Conservation (phyloP, 2,888 invertebrate species). For the Orthonychiurus folsomi region DNA sequence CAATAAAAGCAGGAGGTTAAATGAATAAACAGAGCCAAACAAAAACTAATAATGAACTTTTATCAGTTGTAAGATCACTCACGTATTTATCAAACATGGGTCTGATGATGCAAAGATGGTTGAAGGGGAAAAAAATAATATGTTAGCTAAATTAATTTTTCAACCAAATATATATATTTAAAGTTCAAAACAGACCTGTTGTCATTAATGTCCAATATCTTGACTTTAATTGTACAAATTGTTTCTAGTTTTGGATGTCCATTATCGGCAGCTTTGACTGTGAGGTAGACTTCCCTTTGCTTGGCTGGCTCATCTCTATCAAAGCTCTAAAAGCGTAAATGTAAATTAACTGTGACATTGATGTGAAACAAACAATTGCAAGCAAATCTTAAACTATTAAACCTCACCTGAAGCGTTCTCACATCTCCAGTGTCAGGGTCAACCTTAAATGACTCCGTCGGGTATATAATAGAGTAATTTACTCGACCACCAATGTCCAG, state of each 20-base stretch:
- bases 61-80: conserved; percentile 44
- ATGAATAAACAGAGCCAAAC: not conserved
- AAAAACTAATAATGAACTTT: not conserved
- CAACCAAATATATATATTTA: too few relatives aligned
- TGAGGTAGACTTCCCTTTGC: conserved; percentile 70
- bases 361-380: too few relatives aligned
- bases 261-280: conserved; percentile 85
- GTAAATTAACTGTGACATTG: too few relatives aligned
- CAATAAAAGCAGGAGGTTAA: not conserved
- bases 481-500: conserved; percentile 66
- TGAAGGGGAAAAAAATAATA: too few relatives aligned
- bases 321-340: conserved; percentile 53
- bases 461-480: conserved; percentile 72
- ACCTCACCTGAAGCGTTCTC: conserved; percentile 57
- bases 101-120: too few relatives aligned
- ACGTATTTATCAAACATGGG: conserved; percentile 73
- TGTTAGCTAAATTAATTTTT: too few relatives aligned
- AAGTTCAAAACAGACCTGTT: too few relatives aligned
- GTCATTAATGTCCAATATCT: conserved; percentile 84
- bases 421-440: conserved; percentile 67
- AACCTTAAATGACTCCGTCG: conserved; percentile 60
- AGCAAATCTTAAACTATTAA: not conserved
- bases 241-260: conserved; percentile 83
- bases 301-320: conserved; percentile 82
- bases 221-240: conserved; percentile 85